phyloP scores from a whole-genome alignment of 37 sponge, comb jelly and placozoan genomes.

The Chondrosia reniformis region DNA sequence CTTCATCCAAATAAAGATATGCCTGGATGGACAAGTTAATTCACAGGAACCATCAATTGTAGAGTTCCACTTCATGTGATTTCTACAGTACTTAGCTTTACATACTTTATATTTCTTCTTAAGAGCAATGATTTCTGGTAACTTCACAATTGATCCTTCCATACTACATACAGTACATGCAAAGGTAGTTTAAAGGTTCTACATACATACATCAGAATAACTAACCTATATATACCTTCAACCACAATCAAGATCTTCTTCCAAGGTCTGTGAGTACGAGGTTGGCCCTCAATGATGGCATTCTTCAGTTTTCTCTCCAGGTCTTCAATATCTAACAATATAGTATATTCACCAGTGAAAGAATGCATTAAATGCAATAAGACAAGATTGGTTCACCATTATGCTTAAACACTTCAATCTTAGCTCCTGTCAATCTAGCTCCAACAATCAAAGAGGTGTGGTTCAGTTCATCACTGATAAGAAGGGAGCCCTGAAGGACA shows the following conservation, averaged over 20 bases:
- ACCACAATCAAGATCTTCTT: slow-evolving; percentile 96
- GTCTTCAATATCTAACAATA: slow-evolving; percentile 77
- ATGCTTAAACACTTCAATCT: slow-evolving; percentile 86
- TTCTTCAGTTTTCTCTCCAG: slow-evolving; percentile 77
- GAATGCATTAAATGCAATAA: too few species aligned
- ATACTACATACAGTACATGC: slow-evolving; percentile 81
- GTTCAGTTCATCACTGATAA: slow-evolving; percentile 95
- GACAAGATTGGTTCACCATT: slow-evolving; percentile 85
- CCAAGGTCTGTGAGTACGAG: slow-evolving; percentile 89
- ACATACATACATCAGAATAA: not conserved
- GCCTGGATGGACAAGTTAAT: too few species aligned
- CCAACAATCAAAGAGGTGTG: slow-evolving; percentile 92
- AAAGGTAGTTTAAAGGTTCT: too few species aligned
- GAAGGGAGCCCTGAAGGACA: slow-evolving; percentile 71
- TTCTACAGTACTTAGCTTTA: too few species aligned
- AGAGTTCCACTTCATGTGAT: too few species aligned
- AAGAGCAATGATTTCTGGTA: slow-evolving; percentile 77
- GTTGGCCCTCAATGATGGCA: slow-evolving; percentile 88
- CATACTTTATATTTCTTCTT: slow-evolving; percentile 97
- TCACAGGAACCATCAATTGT: too few species aligned
- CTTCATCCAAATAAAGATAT: slow-evolving; percentile 96
- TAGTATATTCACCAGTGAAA: too few species aligned
- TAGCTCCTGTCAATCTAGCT: slow-evolving; percentile 82
- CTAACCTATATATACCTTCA: slow-evolving; percentile 95
- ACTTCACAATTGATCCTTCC: slow-evolving; percentile 90